phyloP scores from a whole-genome alignment of 2,888 invertebrate genomes.

The Strigamia maritima region DNA sequence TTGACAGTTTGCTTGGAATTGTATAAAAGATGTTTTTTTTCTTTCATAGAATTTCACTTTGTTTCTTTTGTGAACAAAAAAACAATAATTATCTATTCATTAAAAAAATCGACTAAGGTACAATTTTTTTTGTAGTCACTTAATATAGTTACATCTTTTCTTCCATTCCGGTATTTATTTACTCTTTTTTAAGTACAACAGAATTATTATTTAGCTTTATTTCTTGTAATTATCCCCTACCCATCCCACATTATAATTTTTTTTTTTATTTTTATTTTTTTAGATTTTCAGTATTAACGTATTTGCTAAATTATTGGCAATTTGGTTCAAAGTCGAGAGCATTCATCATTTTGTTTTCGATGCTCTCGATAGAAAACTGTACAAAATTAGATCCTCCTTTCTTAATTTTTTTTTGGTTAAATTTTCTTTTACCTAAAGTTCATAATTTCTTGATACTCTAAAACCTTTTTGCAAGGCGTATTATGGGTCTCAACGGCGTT shows the following conservation, averaged over 20 bases:
- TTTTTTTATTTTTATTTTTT: constrained; percentile 21
- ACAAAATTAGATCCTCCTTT: constrained; percentile 38
- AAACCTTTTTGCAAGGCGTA: not conserved
- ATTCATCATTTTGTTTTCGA: constrained; percentile 27
- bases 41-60: constrained; percentile 16
- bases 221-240: not conserved
- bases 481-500: not conserved
- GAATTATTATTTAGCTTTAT: not conserved
- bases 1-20: constrained; percentile 32
- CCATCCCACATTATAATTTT: not conserved
- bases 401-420: not conserved
- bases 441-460: constrained; percentile 11
- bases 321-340: constrained; percentile 35
- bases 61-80: constrained; percentile 30
- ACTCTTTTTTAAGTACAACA: not conserved
- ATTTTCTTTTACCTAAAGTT: constrained; percentile 21
- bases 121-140: constrained; percentile 17
- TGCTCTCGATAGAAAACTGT: constrained; percentile 37
- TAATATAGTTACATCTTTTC: constrained; percentile 1
- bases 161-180: not conserved
- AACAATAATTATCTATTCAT: constrained; percentile 20
- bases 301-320: constrained; percentile 20
- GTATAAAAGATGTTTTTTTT: constrained; percentile 34
- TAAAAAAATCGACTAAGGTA: constrained; percentile 21
- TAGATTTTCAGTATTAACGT: constrained; percentile 16